Evolutionary conservation across 2,113 vertebrate genomes (phyloP).

Genomic region (Globicephala melas): DNA sequence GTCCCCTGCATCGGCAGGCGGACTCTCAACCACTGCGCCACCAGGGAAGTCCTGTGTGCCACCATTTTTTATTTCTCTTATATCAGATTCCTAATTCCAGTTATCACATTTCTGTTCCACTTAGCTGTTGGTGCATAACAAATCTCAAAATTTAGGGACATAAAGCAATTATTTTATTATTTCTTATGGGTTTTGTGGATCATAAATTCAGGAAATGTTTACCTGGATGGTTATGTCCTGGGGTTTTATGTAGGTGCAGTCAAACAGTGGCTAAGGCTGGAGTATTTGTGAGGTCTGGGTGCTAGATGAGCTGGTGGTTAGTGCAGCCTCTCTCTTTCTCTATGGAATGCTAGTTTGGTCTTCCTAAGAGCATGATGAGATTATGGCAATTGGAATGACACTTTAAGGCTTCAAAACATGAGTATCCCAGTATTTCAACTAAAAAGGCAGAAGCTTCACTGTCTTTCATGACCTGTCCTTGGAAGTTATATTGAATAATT

Average conservation of each 20-base stretch:
- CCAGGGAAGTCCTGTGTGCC: neutral
- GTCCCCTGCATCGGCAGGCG: too few species aligned
- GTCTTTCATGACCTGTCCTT: neutral
- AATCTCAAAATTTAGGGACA: neutral
- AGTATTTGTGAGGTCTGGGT: neutral
- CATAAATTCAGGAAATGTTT: neutral
- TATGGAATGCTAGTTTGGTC: neutral
- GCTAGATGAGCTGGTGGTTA: neutral
- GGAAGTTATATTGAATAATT: neutral
- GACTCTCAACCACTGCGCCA: too few species aligned
- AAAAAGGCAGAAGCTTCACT: neutral
- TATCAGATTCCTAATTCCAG: neutral
- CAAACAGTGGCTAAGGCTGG: neutral
- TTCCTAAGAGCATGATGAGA: neutral
- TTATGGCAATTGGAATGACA: neutral
- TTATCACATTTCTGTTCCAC: neutral
- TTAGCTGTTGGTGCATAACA: neutral
- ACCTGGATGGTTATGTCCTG: too few species aligned
- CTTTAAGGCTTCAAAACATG: neutral
- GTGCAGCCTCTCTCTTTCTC: neutral
- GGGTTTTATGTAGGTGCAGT: neutral
- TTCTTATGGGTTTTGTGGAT: neutral
- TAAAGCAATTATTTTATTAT: neutral
- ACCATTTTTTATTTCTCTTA: neutral
- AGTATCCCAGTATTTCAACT: neutral